Evolutionary conservation across 2,888 invertebrate genomes (phyloP).

Genomic region (Trichopria drosophilae): DNA sequence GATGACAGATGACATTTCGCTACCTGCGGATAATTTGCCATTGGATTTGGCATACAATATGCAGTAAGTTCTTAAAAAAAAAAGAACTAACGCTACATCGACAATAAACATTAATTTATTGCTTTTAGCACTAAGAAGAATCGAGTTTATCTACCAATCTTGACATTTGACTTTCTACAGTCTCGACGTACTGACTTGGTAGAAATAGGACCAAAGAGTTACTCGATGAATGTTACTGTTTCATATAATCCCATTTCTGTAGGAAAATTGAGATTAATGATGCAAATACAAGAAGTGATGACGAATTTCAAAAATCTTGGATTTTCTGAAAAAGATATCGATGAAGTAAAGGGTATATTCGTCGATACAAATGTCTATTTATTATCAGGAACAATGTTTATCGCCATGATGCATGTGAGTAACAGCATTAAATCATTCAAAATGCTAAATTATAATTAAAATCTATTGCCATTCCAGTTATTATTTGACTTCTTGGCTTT

Average conservation of each 20-base stretch:
- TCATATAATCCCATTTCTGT: constrained; percentile 76
- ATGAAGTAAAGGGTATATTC: constrained; percentile 95
- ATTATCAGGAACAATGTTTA: constrained; percentile 83
- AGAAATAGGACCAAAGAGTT: constrained; percentile 65
- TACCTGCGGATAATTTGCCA: constrained; percentile 71
- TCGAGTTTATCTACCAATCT: constrained; percentile 76
- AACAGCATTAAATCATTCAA: background rate
- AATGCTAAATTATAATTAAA: constrained; percentile 1
- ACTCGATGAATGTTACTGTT: constrained; percentile 69
- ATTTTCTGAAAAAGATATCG: constrained; percentile 90
- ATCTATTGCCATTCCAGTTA: constrained; percentile 66
- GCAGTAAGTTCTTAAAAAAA: constrained; percentile 57
- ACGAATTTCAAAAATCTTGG: constrained; percentile 74
- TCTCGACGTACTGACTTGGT: constrained; percentile 77
- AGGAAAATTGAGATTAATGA: constrained; percentile 75
- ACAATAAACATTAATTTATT: background rate
- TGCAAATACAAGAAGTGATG: constrained; percentile 77
- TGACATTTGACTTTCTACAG: constrained; percentile 81
- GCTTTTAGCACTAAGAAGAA: background rate
- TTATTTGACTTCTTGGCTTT: constrained; percentile 96
- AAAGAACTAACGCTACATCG: too few species aligned
- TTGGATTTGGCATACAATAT: constrained; percentile 68
- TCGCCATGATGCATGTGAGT: constrained; percentile 91
- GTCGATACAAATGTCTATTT: constrained; percentile 93
- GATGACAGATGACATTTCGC: constrained; percentile 71